Evolutionary conservation across 2,797 vertebrate genomes (phyloP).

Genomic region (Phoebastria nigripes): DNA sequence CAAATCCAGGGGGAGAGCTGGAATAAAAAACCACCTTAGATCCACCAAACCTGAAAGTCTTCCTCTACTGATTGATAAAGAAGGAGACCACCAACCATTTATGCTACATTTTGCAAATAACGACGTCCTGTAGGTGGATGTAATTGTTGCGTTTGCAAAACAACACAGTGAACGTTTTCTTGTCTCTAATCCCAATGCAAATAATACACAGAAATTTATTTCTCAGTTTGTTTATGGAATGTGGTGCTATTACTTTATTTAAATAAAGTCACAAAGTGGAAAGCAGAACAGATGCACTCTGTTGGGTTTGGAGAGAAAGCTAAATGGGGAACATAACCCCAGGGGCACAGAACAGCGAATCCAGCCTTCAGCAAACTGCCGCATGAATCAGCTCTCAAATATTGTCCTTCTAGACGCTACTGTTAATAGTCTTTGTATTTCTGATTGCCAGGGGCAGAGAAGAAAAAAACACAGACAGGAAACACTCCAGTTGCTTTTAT

Average conservation of each 20-base stretch:
- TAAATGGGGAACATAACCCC: constrained; percentile 28
- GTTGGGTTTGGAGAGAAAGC: neutral
- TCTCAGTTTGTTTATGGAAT: neutral
- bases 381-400: constrained; percentile 24
- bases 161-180: neutral
- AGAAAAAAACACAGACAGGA: neutral
- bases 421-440: neutral
- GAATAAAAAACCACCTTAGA: neutral
- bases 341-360: constrained; percentile 23
- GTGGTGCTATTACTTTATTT: neutral
- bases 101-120: neutral
- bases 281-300: constrained; percentile 5
- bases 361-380: neutral
- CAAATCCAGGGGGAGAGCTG: neutral
- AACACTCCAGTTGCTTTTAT: neutral
- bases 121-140: neutral
- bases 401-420: neutral
- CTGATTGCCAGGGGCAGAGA: neutral
- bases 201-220: neutral
- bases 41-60: neutral
- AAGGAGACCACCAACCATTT: neutral
- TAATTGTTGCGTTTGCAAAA: neutral
- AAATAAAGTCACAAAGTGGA: neutral
- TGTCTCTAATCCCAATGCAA: constrained; percentile 6
- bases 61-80: neutral